Percentiles rank a stretch among this genome's conserved stretches.
Conservation (phyloP, 2,113 vertebrate genomes). For the Carollia perspicillata region DNA sequence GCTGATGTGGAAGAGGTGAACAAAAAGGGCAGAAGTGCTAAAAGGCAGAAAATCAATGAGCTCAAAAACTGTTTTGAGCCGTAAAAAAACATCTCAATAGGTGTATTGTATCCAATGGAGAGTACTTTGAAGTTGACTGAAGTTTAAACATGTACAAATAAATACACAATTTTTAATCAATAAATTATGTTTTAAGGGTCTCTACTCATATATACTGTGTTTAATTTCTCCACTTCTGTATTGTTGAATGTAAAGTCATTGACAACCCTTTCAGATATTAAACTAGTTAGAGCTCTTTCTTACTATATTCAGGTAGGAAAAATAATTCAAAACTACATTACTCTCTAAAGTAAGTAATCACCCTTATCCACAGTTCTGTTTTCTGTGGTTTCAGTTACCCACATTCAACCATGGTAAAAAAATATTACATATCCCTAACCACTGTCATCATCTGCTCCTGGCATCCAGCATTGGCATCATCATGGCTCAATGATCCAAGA, state of each 20-base stretch:
- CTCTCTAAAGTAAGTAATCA: not conserved
- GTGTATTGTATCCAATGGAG: too few species aligned
- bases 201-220: not conserved
- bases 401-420: not conserved
- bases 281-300: not conserved
- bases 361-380: not conserved
- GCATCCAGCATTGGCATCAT: not conserved
- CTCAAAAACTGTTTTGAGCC: too few species aligned
- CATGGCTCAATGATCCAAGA: not conserved
- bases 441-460: not conserved
- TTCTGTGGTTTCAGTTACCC: not conserved
- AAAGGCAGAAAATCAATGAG: too few species aligned
- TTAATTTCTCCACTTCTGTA: not conserved
- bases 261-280: not conserved
- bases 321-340: not conserved
- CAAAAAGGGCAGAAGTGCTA: too few species aligned
- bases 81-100: too few species aligned
- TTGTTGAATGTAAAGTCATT: not conserved
- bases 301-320: not conserved
- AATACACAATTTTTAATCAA: too few species aligned
- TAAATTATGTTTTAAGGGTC: too few species aligned
- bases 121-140: too few species aligned
- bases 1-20: too few species aligned
- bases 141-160: too few species aligned
- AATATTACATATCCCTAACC: not conserved